Evolutionary conservation across 2,888 invertebrate genomes (phyloP).

Genomic region (Pollenia labialis): DNA sequence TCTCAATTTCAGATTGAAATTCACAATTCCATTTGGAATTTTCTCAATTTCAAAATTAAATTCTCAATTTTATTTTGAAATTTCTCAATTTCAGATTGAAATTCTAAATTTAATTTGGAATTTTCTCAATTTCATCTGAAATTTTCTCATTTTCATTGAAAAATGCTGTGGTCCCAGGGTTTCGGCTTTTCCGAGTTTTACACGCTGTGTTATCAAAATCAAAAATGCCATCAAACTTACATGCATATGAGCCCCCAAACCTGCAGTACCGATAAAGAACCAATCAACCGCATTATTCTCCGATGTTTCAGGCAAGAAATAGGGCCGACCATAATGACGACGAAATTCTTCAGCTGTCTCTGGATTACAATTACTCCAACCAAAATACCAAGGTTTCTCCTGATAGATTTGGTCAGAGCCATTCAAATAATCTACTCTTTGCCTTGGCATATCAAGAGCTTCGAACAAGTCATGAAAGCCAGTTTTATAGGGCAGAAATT

Average conservation of each 20-base stretch:
- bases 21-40: no score
- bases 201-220: no score
- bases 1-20: no score
- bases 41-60: no score
- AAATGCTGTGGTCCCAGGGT: no score
- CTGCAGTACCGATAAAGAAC: constrained; percentile 98
- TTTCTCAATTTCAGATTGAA: no score
- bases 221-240: constrained; percentile 84
- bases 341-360: constrained; percentile 91
- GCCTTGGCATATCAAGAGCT: constrained; percentile 91
- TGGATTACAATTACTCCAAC: constrained; percentile 97
- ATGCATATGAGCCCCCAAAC: constrained; percentile 97
- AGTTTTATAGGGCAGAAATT: constrained; percentile 97
- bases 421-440: constrained; percentile 86
- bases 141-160: no score
- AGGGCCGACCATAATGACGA: constrained; percentile 92
- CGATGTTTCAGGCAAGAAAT: constrained; percentile 93
- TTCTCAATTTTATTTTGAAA: no score
- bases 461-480: constrained; percentile 91
- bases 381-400: constrained; percentile 87
- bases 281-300: constrained; percentile 96
- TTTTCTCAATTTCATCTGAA: no score
- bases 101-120: no score
- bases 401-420: constrained; percentile 66
- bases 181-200: no score